Base-by-base conservation (phyloP, 2,113 vertebrate genomes). In the Clarias macrocephalus region DNA sequence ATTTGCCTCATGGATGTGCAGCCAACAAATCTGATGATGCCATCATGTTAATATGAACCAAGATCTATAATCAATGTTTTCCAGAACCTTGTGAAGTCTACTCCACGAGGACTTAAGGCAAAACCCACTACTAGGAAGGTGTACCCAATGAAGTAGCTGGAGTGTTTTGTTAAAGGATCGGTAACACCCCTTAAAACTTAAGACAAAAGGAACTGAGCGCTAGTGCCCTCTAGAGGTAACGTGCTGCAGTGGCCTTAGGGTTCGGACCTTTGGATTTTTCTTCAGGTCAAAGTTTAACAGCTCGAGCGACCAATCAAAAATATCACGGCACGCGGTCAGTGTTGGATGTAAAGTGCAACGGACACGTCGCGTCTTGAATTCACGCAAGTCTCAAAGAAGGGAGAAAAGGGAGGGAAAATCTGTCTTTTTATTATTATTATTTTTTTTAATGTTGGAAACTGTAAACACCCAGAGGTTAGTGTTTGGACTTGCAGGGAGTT, bases 141-240 rank as follows among this genome's bases (percentile, higher is more conserved):
- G 48, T 48, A 48, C 48, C 48, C 48, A 48, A 48, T 48, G 48
- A 48, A 48, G 48, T 48, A 7, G 6, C 48, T 48, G 48, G 48
- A 48, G 48, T 48, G 48, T 48, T 48, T 48, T 48, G 48, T 8
- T 48, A 48, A 48, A 48, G 48, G 48, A 48, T 6, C 6, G 48
- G 48, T 0, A 48, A 48, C 48, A 48, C 48, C 48, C 48, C 48
- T 48, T 8, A 48, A 8, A 7, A 48, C 48, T 48, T 30, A 33
- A 68, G 11, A 15, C 13, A 68, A 18, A 16, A 70, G 18, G 5
- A 33, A 2, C 25, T 15, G 37, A 33, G n/a, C 21, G 2, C 25
- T 15, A 21, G 19, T 87, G 65, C 75, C 85, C 72, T 25, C 88
- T 90, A 73, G 66, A 33, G 82, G 72, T 83, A 28, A 82, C 7